Conservation (phyloP, 2,888 invertebrate genomes). For the Scrobipalpa costella region DNA sequence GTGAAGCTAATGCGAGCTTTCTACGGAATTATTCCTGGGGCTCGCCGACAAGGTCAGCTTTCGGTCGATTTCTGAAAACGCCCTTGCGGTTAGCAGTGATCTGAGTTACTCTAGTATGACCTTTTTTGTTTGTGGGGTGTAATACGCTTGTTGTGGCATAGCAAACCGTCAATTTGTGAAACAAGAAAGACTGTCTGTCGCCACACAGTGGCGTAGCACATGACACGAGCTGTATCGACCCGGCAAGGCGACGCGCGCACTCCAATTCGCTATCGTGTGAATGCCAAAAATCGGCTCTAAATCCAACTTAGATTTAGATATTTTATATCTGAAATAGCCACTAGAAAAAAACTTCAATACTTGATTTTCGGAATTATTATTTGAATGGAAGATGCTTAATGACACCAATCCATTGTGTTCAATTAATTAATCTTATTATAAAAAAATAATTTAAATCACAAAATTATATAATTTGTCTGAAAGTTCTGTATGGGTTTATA, state of each 20-base stretch:
- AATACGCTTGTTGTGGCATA: slow-evolving; percentile 12
- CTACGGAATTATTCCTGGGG: slow-evolving; percentile 12
- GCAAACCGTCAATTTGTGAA: slow-evolving; percentile 46
- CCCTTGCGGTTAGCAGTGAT: not conserved
- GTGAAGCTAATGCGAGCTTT: not conserved
- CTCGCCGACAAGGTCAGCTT: not conserved
- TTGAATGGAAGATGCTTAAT: no score
- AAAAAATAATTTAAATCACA: not conserved
- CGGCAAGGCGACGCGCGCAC: slow-evolving; percentile 65
- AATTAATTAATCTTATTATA: no score
- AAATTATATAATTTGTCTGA: not conserved
- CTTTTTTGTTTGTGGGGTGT: not conserved
- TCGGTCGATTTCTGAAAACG: slow-evolving; percentile 12
- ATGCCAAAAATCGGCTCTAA: slow-evolving; percentile 39
- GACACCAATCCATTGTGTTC: no score
- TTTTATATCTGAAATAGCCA: no score
- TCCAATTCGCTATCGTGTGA: slow-evolving; percentile 51
- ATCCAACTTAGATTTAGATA: slow-evolving; percentile 24
- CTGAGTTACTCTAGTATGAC: not conserved
- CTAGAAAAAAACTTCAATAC: no score
- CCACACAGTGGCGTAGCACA: slow-evolving; percentile 63
- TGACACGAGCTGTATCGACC: slow-evolving; percentile 75
- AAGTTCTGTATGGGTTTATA: slow-evolving; percentile 21
- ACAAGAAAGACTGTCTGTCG: slow-evolving; percentile 76
- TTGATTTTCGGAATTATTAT: no score